A percentile compares a stretch with the other conserved stretches of the same genome.
These are phyloP conservation scores for Styela clava DNA, from an alignment of 23 tunicate species.

Conservation along the genomic window DNA sequence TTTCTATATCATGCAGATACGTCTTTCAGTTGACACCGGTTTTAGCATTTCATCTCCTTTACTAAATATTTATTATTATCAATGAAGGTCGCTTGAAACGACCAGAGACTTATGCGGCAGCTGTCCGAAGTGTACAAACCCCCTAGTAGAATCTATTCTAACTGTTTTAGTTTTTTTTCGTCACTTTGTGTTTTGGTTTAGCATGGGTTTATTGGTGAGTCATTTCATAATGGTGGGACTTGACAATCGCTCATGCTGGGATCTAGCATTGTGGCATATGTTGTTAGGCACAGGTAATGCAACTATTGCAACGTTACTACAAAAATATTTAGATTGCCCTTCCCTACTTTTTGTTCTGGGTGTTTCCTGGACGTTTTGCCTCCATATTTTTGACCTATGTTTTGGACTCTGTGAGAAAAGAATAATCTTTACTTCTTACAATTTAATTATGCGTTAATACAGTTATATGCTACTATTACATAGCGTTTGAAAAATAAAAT, in stretches of 20 bases:
- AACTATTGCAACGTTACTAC: too few relatives aligned
- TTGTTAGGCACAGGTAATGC: too few relatives aligned
- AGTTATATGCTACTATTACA: background rate
- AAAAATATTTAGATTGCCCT: too few relatives aligned
- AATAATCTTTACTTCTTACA: background rate
- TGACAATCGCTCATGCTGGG: too few relatives aligned
- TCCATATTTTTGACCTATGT: background rate
- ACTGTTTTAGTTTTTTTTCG: too few relatives aligned
- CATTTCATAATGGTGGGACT: too few relatives aligned
- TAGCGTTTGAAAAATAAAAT: background rate
- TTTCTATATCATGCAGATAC: background rate
- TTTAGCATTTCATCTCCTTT: background rate
- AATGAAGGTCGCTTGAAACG: background rate
- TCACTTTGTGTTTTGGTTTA: too few relatives aligned
- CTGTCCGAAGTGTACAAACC: background rate
- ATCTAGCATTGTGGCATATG: too few relatives aligned
- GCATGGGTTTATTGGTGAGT: too few relatives aligned
- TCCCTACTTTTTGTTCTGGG: too few relatives aligned
- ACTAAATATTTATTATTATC: background rate
- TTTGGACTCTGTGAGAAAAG: background rate
- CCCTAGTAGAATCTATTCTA: too few relatives aligned
- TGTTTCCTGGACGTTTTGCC: too few relatives aligned
- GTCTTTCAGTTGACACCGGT: background rate
- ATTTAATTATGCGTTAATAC: background rate
- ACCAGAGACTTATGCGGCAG: background rate